Conservation (phyloP, 2,888 invertebrate genomes). For the Argyresthia goedartella region DNA sequence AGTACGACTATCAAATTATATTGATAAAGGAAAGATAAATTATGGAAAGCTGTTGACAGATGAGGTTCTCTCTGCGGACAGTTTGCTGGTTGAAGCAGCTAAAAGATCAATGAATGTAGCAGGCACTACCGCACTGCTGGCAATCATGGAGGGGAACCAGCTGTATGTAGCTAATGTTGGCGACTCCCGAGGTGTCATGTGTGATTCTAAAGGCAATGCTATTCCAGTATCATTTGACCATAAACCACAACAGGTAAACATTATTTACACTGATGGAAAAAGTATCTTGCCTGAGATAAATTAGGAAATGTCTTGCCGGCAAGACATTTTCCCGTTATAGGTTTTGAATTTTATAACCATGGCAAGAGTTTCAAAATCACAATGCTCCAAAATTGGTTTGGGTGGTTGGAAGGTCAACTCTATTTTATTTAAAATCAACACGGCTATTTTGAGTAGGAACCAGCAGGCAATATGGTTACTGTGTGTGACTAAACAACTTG, state of each 20-base stretch:
- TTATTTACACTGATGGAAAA: conserved; percentile 1
- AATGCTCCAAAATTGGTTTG: too few species aligned
- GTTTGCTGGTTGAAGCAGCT: conserved; percentile 83
- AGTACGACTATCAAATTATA: conserved; percentile 73
- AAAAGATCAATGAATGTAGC: conserved; percentile 82
- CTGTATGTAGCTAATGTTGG: conserved; percentile 96
- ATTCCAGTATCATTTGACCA: conserved; percentile 96
- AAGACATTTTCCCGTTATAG: too few species aligned
- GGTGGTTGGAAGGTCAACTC: too few species aligned
- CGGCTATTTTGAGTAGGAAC: too few species aligned
- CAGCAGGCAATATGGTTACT: too few species aligned
- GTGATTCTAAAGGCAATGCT: conserved; percentile 89
- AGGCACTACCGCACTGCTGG: conserved; percentile 94
- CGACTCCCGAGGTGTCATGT: conserved; percentile 96
- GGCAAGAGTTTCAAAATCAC: too few species aligned
- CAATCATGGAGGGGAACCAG: conserved; percentile 84
- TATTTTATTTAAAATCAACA: too few species aligned
- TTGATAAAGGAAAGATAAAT: conserved; percentile 82
- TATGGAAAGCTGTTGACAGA: conserved; percentile 87
- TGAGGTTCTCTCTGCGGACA: conserved; percentile 88
- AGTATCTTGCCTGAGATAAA: too few species aligned
- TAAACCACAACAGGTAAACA: conserved; percentile 91
- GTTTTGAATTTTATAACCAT: too few species aligned
- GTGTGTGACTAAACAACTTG: too few species aligned
- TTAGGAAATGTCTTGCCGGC: too few species aligned